Evolutionary conservation across 2,888 invertebrate species (phyloP), one percentile per base, ranked within the genome.

Genomic region (Drymonia ruficornis): DNA sequence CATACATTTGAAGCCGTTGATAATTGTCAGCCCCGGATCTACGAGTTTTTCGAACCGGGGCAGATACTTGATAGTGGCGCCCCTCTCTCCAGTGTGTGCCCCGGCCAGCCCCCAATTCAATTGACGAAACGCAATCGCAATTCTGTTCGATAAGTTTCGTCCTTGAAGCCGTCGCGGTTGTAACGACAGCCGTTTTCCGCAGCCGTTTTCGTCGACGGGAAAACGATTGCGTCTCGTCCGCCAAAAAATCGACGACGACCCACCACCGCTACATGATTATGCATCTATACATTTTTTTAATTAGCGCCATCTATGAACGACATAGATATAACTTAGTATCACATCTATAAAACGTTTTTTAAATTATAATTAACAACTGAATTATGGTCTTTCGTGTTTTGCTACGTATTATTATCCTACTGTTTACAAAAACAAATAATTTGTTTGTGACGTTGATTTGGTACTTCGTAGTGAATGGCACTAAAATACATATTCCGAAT

Each of bases 381-480:
- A 23, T 23, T 23, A 23, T 23, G 23, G 23, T 6, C 23, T 7
- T 23, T 23, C 23, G 23, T 6, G 23, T 6, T 23, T 23, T 23
- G 23, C 9, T 31, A 6, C 31, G 2, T 11, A 31, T 31, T 31
- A 31, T 31, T 31, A n/a, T n/a, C n/a, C 12, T 31, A 31, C 9
- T 31, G 12, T 31, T 6, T 23, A 23, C 23, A 23, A 23, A 23
- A 23, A 23, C 23, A 23, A 23, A 23, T 23, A 0, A 23, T 23
- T 23, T 31, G 15, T 63, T 67, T 68, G 65, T 57, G 55, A 65
- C 53, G 23, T 49, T 52, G 19, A 47, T 43, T 56, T 55, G 61
- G 59, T 67, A 60, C 56, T 56, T 50, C 16, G 61, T 71, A 63
- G 56, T 59, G 54, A 67, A 70, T 72, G 70, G 72, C 70, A 70